These are phyloP conservation scores for Glaucopsyche alexis DNA, from an alignment of 2,888 invertebrate species.

Conservation along the genomic window DNA sequence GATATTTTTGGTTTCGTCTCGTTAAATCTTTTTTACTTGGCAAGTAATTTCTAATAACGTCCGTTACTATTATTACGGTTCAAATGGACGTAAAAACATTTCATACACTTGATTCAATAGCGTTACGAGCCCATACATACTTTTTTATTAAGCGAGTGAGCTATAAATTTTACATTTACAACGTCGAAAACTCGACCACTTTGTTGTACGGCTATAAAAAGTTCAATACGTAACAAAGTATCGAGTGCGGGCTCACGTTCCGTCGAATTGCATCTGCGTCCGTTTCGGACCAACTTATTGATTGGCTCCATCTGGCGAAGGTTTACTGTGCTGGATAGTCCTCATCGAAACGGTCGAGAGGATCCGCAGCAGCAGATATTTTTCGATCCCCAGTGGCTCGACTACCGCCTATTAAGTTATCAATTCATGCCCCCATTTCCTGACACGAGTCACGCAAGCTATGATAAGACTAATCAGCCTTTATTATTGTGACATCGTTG, in stretches of 20 bases:
- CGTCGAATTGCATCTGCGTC: constrained; percentile 61
- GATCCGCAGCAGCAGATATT: constrained; percentile 44
- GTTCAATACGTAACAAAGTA: constrained; percentile 63
- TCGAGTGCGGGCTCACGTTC: constrained; percentile 52
- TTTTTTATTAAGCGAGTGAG: constrained; percentile 62
- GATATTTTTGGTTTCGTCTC: constrained; percentile 10
- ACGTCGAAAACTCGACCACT: constrained; percentile 60
- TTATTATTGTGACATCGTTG: constrained; percentile 53
- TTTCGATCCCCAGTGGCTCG: background rate
- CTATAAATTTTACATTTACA: constrained; percentile 67
- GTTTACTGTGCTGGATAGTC: constrained; percentile 44
- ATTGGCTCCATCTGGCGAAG: constrained; percentile 47
- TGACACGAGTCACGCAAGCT: constrained; percentile 40
- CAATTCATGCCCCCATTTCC: constrained; percentile 37
- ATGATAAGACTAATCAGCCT: constrained; percentile 50
- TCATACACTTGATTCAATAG: constrained; percentile 44
- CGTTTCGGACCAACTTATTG: constrained; percentile 52
- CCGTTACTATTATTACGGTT: constrained; percentile 38
- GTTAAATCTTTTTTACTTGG: constrained; percentile 37
- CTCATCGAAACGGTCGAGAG: constrained; percentile 53
- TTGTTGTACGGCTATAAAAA: constrained; percentile 66
- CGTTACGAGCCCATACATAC: constrained; percentile 50
- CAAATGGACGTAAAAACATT: constrained; percentile 43
- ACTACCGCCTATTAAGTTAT: constrained; percentile 37
- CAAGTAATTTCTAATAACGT: constrained; percentile 41